Evolutionary conservation across 2,888 invertebrate genomes (phyloP).

Genomic region (Drosophila heteroneura): DNA sequence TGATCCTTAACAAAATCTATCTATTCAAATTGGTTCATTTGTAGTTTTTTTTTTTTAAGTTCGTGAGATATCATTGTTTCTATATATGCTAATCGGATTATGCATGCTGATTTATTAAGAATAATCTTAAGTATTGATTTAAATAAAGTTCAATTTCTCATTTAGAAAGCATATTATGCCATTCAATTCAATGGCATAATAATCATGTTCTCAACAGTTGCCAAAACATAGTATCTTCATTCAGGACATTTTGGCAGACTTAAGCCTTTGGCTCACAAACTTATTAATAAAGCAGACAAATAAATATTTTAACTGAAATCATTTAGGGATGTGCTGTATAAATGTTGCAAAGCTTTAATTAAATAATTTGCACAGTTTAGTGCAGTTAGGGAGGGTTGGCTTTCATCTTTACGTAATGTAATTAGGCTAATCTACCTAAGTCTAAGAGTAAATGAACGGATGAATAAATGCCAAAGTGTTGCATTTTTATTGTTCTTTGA

Average conservation of each 20-base stretch:
- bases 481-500: constrained; percentile 8
- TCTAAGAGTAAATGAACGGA: constrained; percentile 10
- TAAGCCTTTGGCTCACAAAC: background rate
- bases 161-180: background rate
- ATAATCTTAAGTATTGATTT: background rate
- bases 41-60: background rate
- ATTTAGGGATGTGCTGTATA: constrained; percentile 15
- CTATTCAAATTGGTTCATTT: background rate
- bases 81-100: background rate
- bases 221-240: background rate
- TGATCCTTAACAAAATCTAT: background rate
- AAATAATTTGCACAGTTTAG: constrained; percentile 10
- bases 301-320: constrained; percentile 22
- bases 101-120: background rate
- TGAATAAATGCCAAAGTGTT: constrained; percentile 31
- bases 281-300: constrained; percentile 11
- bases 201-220: background rate
- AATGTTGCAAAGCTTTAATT: constrained; percentile 14
- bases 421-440: constrained; percentile 44
- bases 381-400: constrained; percentile 12
- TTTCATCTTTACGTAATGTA: constrained; percentile 44
- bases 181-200: background rate
- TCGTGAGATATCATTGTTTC: background rate
- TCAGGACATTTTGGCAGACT: background rate
- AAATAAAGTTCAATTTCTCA: background rate